A percentile compares a stretch with the other conserved stretches of the same genome.
These are phyloP conservation scores for Rhopalosiphum padi DNA, from an alignment of 1,140 invertebrate species.

Conservation along the genomic window DNA sequence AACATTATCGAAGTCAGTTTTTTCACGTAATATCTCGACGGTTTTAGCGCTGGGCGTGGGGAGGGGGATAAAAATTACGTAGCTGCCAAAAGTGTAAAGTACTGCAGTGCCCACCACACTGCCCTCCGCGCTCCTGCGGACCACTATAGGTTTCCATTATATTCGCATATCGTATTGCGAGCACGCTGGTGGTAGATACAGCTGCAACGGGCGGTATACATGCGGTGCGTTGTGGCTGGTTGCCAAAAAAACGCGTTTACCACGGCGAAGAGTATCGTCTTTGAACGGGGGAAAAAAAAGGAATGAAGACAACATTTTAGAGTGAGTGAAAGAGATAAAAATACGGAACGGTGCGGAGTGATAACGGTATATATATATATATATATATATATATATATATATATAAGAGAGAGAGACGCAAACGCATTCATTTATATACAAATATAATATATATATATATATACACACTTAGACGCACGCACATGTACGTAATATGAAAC, in stretches of 20 bases:
- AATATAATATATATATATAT: not conserved
- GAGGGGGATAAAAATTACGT: too few species aligned
- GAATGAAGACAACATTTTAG: not conserved
- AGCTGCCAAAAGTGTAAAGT: slow-evolving; percentile 52
- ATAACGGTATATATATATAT: not conserved
- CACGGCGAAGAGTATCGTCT: not conserved
- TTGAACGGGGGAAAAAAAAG: not conserved
- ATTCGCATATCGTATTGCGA: slow-evolving; percentile 15
- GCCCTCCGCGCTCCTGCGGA: not conserved
- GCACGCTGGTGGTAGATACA: not conserved
- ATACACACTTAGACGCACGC: not conserved
- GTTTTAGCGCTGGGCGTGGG: too few species aligned
- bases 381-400: not conserved
- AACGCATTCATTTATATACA: not conserved
- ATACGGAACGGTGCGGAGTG: not conserved
- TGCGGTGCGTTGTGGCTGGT: not conserved
- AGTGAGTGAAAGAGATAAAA: not conserved
- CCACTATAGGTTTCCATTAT: slow-evolving; percentile 22
- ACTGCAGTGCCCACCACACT: not conserved
- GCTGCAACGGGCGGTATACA: not conserved
- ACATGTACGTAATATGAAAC: not conserved
- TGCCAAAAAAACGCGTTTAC: not conserved
- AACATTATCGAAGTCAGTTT: not conserved
- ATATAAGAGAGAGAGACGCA: not conserved
- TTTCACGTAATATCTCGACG: not conserved